Conservation (phyloP, 2,888 invertebrate species). For the Abscondita cerata region DNA sequence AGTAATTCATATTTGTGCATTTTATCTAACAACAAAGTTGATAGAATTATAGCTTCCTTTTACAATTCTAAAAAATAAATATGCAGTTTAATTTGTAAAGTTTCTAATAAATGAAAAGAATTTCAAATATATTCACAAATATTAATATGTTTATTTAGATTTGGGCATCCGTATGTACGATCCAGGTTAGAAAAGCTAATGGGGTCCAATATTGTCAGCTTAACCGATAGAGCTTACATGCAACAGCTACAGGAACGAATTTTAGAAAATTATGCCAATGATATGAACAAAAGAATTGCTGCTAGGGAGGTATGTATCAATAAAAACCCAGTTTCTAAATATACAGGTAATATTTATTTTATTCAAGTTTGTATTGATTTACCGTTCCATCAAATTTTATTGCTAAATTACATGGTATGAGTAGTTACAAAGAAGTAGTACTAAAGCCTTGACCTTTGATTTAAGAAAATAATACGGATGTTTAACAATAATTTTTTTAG, state of each 20-base stretch:
- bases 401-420: neutral
- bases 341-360: neutral
- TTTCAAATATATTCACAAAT: too few relatives aligned
- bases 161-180: constrained; percentile 69
- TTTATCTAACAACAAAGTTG: too few relatives aligned
- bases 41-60: too few relatives aligned
- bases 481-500: constrained; percentile 20
- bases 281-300: constrained; percentile 69
- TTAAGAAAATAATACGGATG: neutral
- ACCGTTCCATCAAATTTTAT: neutral
- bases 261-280: constrained; percentile 68
- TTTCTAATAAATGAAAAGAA: too few relatives aligned
- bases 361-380: constrained; percentile 6
- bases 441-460: constrained; percentile 1
- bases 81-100: too few relatives aligned
- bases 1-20: too few relatives aligned
- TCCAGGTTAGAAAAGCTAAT: constrained; percentile 72
- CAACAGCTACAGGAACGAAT: constrained; percentile 68
- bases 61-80: too few relatives aligned
- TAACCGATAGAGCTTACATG: constrained; percentile 75
- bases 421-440: neutral
- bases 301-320: constrained; percentile 63
- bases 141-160: constrained; percentile 51
- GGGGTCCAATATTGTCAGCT: constrained; percentile 71
- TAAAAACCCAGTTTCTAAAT: too few relatives aligned